Evolutionary conservation across 2,888 invertebrate species (phyloP).

Genomic region (Drosophila ustulata): DNA sequence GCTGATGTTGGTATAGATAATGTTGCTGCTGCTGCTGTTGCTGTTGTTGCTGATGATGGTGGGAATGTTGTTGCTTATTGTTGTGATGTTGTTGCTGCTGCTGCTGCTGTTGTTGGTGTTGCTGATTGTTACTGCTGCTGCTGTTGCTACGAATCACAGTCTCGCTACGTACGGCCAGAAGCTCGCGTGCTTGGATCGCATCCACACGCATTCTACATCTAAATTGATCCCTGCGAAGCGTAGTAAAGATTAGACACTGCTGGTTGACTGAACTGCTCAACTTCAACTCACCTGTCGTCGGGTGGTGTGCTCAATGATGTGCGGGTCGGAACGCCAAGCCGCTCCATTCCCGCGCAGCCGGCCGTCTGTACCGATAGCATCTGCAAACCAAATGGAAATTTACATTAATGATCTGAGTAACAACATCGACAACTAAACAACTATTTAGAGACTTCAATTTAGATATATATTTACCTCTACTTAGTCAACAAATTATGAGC

Average conservation of each 20-base stretch:
- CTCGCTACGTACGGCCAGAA: constrained; percentile 81
- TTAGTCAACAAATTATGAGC: too few relatives aligned
- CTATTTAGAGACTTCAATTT: background rate
- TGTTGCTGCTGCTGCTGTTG: constrained; percentile 65
- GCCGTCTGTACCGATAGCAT: constrained; percentile 91
- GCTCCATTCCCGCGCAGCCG: constrained; percentile 91
- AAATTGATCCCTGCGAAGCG: constrained; percentile 81
- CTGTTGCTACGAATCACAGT: constrained; percentile 78
- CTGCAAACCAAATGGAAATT: constrained; percentile 84
- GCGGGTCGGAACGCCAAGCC: constrained; percentile 87
- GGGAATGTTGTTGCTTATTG: constrained; percentile 77
- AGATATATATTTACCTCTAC: background rate
- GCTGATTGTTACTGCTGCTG: constrained; percentile 60
- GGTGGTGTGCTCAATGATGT: constrained; percentile 85
- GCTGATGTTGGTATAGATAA: constrained; percentile 56
- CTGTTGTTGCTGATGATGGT: constrained; percentile 65
- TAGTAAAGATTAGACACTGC: background rate
- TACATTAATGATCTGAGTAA: background rate
- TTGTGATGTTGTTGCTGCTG: constrained; percentile 67
- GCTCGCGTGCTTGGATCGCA: constrained; percentile 84
- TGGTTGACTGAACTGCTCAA: background rate
- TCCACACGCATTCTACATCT: constrained; percentile 85
- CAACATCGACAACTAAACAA: background rate
- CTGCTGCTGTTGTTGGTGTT: constrained; percentile 56
- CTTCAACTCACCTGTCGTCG: constrained; percentile 83